These are phyloP conservation scores for Polyodon spathula DNA, from an alignment of 2,113 vertebrate genomes.

Conservation along the genomic window DNA sequence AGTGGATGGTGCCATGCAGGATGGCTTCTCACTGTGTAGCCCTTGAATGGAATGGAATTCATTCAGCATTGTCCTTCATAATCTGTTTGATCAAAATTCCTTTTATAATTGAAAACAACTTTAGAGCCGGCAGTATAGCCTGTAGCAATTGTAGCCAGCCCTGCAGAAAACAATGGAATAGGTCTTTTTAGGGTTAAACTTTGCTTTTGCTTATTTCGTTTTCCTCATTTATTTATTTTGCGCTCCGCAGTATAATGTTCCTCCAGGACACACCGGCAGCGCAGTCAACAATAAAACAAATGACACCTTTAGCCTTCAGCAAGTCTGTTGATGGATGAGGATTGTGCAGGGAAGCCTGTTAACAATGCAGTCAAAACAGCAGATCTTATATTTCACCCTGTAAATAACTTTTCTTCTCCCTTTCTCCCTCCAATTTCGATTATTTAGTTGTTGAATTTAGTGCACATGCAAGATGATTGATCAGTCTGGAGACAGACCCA, in stretches of 20 bases:
- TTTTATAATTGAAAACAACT: too few species aligned
- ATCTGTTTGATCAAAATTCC: conserved; percentile 7
- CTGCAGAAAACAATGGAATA: too few species aligned
- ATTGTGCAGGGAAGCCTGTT: conserved; percentile 13
- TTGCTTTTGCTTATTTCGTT: too few species aligned
- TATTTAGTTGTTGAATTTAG: conserved; percentile 31
- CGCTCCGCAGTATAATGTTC: too few species aligned
- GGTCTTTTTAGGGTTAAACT: too few species aligned
- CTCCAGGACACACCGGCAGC: too few species aligned
- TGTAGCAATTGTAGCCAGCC: too few species aligned
- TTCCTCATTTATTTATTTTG: too few species aligned
- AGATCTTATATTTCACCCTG: conserved; percentile 21
- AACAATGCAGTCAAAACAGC: conserved; percentile 25
- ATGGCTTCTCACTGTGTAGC: conserved; percentile 1
- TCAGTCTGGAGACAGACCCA: conserved; percentile 24
- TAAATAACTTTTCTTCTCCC: conserved; percentile 5
- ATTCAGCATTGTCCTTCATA: not conserved
- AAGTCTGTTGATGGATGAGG: conserved; percentile 17
- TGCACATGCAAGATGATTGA: conserved; percentile 19
- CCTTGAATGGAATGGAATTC: not conserved
- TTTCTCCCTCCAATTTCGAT: conserved; percentile 19
- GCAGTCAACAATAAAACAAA: too few species aligned
- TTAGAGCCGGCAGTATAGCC: too few species aligned
- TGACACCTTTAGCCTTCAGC: conserved; percentile 29
- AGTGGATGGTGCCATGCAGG: too few species aligned